phyloP scores from a whole-genome alignment of 2,113 vertebrate genomes.

The Pogonocichla stellata region DNA sequence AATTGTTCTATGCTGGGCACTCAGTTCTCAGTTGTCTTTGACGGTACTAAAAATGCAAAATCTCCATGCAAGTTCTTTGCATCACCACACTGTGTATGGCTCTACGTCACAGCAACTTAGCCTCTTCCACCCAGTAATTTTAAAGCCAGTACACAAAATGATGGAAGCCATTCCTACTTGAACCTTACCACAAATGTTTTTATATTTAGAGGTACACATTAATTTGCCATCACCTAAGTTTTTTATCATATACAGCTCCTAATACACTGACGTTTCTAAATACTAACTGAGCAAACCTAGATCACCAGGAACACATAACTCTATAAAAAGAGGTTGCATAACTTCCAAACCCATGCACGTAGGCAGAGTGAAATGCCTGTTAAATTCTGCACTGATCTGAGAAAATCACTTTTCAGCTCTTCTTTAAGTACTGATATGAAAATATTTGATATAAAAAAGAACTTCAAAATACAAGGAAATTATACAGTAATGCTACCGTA shows the following conservation, averaged over 20 bases:
- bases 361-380: constrained; percentile 30
- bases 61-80: background rate
- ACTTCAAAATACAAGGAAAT: background rate
- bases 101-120: background rate
- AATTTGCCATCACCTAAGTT: background rate
- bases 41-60: background rate
- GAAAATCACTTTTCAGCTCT: constrained; percentile 7
- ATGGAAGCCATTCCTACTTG: background rate
- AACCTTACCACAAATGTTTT: background rate
- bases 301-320: background rate
- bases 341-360: constrained; percentile 12
- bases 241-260: background rate
- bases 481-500: background rate
- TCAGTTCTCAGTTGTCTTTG: background rate
- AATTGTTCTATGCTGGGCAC: background rate
- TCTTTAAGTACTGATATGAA: background rate
- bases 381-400: constrained; percentile 11
- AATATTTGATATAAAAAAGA: background rate
- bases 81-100: background rate
- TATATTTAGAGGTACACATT: background rate
- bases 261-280: background rate
- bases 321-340: constrained; percentile 46
- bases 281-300: background rate
- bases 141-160: background rate
- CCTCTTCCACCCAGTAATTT: background rate